Base-by-base conservation (phyloP, 2,888 invertebrate genomes). In the Sisyra terminalis region DNA sequence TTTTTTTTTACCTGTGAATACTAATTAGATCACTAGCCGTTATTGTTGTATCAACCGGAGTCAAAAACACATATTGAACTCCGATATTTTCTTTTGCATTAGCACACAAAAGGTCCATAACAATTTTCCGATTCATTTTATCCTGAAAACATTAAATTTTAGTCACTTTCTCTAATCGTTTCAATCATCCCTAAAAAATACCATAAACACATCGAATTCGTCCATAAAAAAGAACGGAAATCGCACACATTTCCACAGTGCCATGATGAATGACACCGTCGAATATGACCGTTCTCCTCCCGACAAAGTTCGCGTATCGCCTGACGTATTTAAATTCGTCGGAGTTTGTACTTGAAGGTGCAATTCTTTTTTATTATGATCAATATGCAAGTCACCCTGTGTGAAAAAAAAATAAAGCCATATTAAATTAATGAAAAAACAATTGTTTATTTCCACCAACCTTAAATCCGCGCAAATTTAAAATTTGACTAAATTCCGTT, bases 131-230 rank as follows among this genome's bases (percentile, higher is more conserved):
- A 61, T 89, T 89, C 40, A 86, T 72, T 64, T 82, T 78, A 59
- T 92, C 90, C 87, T 87, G 56, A 46, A 57, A 58, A 52, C 46
- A 47, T 44, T 42, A 43, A 39, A n/a, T n/a, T n/a, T n/a, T n/a
- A n/a, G n/a, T n/a, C n/a, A n/a, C 17, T 44, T 29, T n/a, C 4
- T 42, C 30, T 9, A 29, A 29, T 9, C 7, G 9, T 29, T 9
- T 29, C n/a, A n/a, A n/a, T n/a, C n/a, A n/a, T n/a, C n/a, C n/a
- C n/a, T n/a, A n/a, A n/a, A n/a, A n/a, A n/a, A 59, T 57, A 86
- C 92, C 84, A 96, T 93, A 57, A 88, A 96, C 0, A 96, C 92
- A 57, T 96, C 94, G 58, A 93, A 96, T 69, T 97, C 96, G 61
- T 96, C 96, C 51, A 96, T 68, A 60, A 92, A 79, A 69, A 83